These are phyloP conservation scores for Erebia palarica DNA, from an alignment of 2,888 invertebrate genomes.

Conservation along the genomic window DNA sequence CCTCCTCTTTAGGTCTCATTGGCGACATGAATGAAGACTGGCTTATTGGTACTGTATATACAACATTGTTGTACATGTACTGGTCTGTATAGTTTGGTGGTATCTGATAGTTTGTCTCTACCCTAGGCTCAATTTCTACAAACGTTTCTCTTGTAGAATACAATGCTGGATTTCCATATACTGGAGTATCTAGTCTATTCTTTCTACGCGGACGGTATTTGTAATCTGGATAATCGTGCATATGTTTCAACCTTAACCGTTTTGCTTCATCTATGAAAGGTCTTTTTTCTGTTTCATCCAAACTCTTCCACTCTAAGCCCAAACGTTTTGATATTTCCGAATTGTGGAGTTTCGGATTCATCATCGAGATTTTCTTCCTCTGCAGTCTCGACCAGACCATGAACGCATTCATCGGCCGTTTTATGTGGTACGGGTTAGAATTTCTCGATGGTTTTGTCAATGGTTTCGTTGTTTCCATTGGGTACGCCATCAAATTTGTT, in stretches of 20 bases:
- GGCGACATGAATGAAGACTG: conserved; percentile 64
- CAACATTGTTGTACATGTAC: conserved; percentile 74
- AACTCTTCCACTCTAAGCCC: conserved; percentile 92
- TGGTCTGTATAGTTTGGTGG: conserved; percentile 67
- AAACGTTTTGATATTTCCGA: conserved; percentile 91
- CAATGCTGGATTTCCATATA: conserved; percentile 57
- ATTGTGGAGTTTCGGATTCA: conserved; percentile 91
- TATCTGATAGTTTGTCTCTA: conserved; percentile 63
- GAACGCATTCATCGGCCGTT: conserved; percentile 98
- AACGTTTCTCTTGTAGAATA: conserved; percentile 65
- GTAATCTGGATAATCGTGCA: conserved; percentile 88
- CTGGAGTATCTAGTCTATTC: conserved; percentile 74
- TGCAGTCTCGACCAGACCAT: conserved; percentile 98
- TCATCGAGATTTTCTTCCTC: conserved; percentile 90
- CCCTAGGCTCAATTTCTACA: conserved; percentile 67
- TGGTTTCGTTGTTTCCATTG: conserved; percentile 57
- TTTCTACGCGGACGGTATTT: conserved; percentile 86
- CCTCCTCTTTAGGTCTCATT: conserved; percentile 67
- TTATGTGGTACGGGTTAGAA: conserved; percentile 87
- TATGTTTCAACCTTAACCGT: conserved; percentile 86
- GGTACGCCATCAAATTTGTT: conserved; percentile 60
- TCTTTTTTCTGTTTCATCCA: conserved; percentile 89
- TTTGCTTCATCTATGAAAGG: conserved; percentile 96
- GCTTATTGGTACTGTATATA: conserved; percentile 67
- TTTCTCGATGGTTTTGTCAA: conserved; percentile 79